Evolutionary conservation across 2,113 vertebrate species (phyloP).

Genomic region (Periophthalmus modestus): DNA sequence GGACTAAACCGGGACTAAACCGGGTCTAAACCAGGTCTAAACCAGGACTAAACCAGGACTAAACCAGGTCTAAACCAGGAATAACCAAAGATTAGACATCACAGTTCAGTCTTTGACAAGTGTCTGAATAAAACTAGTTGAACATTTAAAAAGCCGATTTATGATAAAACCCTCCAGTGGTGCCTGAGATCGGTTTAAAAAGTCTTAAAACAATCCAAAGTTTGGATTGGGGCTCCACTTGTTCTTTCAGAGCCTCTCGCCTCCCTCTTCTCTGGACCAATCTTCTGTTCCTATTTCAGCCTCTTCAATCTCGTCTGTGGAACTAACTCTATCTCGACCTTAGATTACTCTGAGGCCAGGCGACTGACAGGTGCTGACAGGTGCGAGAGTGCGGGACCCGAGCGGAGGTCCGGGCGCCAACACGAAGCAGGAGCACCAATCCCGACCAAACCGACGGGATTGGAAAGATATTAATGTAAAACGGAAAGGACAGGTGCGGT

Average conservation of each 20-base stretch:
- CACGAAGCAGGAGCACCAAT: constrained; percentile 59
- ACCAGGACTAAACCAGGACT: no score
- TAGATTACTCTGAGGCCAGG: constrained; percentile 57
- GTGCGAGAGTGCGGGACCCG: constrained; percentile 38
- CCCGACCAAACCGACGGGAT: constrained; percentile 67
- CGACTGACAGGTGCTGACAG: constrained; percentile 60
- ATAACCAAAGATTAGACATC: no score
- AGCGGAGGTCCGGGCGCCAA: constrained; percentile 13
- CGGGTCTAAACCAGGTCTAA: no score
- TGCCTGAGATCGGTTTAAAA: background rate
- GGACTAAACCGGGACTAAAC: no score
- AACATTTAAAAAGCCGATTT: no score
- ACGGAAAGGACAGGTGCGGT: constrained; percentile 91
- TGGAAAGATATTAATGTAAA: constrained; percentile 99
- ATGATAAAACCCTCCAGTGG: no score
- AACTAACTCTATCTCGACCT: constrained; percentile 54
- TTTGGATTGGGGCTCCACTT: constrained; percentile 18
- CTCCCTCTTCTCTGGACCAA: background rate
- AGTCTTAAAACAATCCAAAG: constrained; percentile 9
- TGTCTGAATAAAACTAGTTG: no score
- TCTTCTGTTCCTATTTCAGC: constrained; percentile 38
- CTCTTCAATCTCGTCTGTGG: constrained; percentile 45
- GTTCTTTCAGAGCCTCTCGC: background rate
- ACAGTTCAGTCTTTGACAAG: no score
- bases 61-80: no score